phyloP scores from a whole-genome alignment of 2,113 vertebrate genomes.

The Barbus barbus region DNA sequence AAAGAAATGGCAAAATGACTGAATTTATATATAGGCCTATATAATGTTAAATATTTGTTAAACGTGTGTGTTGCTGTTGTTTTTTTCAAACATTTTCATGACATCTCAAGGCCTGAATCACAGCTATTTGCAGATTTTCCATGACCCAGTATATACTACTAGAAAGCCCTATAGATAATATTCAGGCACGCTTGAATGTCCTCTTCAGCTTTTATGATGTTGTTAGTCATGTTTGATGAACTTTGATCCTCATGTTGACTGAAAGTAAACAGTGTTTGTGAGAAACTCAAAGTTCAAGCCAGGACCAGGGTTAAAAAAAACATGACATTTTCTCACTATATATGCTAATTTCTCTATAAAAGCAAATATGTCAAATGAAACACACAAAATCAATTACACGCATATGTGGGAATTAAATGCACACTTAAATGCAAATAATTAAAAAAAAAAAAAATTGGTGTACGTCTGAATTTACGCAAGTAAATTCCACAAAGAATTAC shows the following conservation, averaged over 20 bases:
- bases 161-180: neutral
- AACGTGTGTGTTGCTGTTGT: no score
- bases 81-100: no score
- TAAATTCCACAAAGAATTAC: no score
- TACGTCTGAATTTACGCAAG: no score
- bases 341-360: neutral
- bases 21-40: no score
- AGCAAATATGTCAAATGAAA: neutral
- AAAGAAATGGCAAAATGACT: neutral
- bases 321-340: slow-evolving; percentile 1
- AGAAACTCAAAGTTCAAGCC: slow-evolving; percentile 39
- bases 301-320: neutral
- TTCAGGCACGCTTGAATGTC: no score
- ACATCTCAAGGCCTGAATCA: neutral
- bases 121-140: neutral
- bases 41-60: no score
- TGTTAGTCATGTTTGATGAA: neutral
- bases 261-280: slow-evolving; percentile 6
- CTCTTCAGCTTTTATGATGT: no score
- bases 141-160: no score
- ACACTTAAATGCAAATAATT: neutral
- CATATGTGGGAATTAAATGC: neutral
- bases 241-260: slow-evolving; percentile 32
- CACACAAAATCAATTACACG: neutral
- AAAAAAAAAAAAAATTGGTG: no score